A percentile compares a stretch with the other conserved stretches of the same genome.
Conservation (phyloP, 1,140 invertebrate genomes). For the Drosophila ironensis region DNA sequence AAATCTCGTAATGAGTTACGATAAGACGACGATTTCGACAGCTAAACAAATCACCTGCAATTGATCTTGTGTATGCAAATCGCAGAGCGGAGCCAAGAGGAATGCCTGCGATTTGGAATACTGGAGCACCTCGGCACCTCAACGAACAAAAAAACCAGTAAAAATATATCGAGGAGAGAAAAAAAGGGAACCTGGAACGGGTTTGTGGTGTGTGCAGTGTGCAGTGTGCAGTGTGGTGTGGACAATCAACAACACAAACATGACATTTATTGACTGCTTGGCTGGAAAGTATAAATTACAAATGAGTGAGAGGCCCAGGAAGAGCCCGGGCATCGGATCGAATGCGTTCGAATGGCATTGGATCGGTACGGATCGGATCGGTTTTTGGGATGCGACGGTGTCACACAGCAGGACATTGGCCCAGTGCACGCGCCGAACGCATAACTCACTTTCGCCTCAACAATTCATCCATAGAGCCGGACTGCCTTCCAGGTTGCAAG, state of each 20-base stretch:
- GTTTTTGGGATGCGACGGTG: conserved; percentile 1
- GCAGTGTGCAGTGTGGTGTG: conserved; percentile 45
- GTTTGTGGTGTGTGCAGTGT: not conserved
- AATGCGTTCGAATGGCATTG: not conserved
- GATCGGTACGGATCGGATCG: conserved; percentile 1
- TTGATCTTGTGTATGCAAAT: conserved; percentile 81
- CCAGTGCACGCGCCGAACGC: conserved; percentile 49
- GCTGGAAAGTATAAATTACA: conserved; percentile 75
- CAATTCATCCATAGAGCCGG: conserved; percentile 36
- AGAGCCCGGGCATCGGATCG: not conserved
- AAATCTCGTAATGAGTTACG: conserved; percentile 82
- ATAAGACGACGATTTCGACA: conserved; percentile 82
- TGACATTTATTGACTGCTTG: conserved; percentile 80
- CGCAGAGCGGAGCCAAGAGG: conserved; percentile 58
- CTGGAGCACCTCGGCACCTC: conserved; percentile 53
- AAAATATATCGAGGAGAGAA: not conserved
- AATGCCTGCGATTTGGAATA: conserved; percentile 77
- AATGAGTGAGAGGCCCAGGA: conserved; percentile 38
- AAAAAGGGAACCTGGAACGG: not conserved
- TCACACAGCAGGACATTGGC: conserved; percentile 64
- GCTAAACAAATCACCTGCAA: conserved; percentile 82
- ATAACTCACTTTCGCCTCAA: conserved; percentile 57
- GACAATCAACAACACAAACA: conserved; percentile 78
- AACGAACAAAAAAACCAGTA: not conserved
- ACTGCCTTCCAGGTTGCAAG: not conserved